Base-by-base conservation (phyloP, 2,113 vertebrate species). In the Sakesphorus luctuosus region DNA sequence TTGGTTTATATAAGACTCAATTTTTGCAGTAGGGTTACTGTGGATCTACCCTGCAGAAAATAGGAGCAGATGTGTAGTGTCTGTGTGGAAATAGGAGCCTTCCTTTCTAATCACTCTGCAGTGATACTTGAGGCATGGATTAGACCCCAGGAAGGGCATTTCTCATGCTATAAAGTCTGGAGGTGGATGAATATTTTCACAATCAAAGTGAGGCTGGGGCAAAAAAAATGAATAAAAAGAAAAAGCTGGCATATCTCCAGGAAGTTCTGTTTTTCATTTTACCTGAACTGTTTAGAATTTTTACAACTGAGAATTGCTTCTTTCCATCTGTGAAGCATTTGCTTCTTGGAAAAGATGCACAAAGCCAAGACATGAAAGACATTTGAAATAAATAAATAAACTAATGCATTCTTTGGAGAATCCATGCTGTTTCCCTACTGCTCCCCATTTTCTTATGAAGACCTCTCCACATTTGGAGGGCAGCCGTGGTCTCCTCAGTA, bases 261-360 rank as follows among this genome's bases (percentile, higher is more conserved):
- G 90, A 94, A 80, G 71, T 71, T 97, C 96, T 97, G 96, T 78
- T 97, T 97, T 97, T 96, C 96, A 97, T 97, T 97, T 97, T 91
- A 97, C 95, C 95, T 97, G 96, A 96, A 94, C 94, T 97, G 91
- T 94, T 97, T 93, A 97, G 95, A 96, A 96, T 95, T 97, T 96
- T 96, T 93, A 96, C 91, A 97, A 96, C 92, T 94, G 92, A 90
- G 92, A 96, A 93, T 93, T 92, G 69, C 79, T 90, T 91, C 88
- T 95, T 97, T 94, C 82, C 96, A 97, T 97, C 96, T 95, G 93
- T 89, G 92, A 94, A 94, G 73, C 95, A 97, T 96, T 97, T 97
- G 88, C 68, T 80, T 88, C 94, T 96, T 96, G 94, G 94, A 94
- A 93, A 96, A 97, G 93, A 97, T 96, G 93, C 91, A 96, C 92